Conservation (phyloP, 2,797 vertebrate genomes). For the Poecilia wingei region DNA sequence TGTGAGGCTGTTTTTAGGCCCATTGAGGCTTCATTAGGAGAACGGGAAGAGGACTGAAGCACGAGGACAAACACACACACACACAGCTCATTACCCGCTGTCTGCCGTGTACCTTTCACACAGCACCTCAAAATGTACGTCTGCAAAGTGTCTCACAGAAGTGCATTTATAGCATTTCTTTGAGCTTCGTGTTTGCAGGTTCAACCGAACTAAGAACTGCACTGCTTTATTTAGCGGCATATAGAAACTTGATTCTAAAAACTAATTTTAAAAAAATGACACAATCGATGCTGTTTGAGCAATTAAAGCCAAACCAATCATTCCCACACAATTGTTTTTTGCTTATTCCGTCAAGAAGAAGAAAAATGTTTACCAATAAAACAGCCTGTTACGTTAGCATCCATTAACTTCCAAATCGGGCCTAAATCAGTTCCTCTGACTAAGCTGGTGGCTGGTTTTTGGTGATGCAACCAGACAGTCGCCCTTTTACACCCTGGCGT, state of each 20-base stretch:
- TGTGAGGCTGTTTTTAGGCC: conserved; percentile 46
- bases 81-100: conserved; percentile 69
- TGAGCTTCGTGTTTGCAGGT: conserved; percentile 37
- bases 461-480: conserved; percentile 63
- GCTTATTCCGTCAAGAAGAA: neutral
- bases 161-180: conserved; percentile 57
- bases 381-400: neutral
- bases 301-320: neutral
- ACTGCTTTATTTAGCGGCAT: neutral
- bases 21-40: conserved; percentile 74
- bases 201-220: conserved; percentile 31
- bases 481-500: conserved; percentile 68
- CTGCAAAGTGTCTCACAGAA: conserved; percentile 32
- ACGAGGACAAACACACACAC: conserved; percentile 66
- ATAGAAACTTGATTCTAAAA: neutral
- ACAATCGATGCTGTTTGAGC: neutral
- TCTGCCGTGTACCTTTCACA: conserved; percentile 77
- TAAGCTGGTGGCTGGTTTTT: conserved; percentile 67
- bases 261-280: neutral
- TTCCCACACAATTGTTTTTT: neutral
- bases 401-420: conserved; percentile 1
- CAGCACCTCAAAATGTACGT: conserved; percentile 61
- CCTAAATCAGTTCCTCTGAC: conserved; percentile 46
- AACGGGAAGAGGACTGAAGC: conserved; percentile 72
- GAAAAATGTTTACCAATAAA: neutral